Percentiles rank a stretch among this genome's conserved stretches.
Conservation (phyloP, 2,113 vertebrate genomes). For the Crotalus horridus region DNA sequence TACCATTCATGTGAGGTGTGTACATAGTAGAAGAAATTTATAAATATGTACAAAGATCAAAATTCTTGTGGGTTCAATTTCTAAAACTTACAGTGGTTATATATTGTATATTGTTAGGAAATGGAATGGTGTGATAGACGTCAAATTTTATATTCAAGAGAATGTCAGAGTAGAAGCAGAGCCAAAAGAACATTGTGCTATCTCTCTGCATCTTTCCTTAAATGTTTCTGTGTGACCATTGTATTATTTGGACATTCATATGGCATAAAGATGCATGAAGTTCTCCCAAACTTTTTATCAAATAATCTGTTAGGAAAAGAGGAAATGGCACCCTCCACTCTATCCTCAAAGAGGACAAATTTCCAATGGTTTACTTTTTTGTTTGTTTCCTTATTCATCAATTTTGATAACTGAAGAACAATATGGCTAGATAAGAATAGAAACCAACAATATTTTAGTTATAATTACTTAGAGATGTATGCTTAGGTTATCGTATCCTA, state of each 20-base stretch:
- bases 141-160: background rate
- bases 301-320: background rate
- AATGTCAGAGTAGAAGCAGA: background rate
- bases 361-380: background rate
- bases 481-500: background rate
- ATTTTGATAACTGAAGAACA: background rate
- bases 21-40: background rate
- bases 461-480: background rate
- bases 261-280: background rate
- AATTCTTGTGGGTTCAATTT: background rate
- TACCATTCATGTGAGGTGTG: background rate
- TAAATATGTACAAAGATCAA: background rate
- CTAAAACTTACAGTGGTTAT: background rate
- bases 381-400: background rate
- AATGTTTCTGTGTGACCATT: background rate
- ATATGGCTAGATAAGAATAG: background rate
- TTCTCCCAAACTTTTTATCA: background rate
- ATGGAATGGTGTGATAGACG: background rate
- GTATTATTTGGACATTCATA: background rate
- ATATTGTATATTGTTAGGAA: background rate
- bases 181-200: background rate
- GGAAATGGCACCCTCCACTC: background rate
- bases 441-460: background rate
- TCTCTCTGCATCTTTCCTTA: background rate
- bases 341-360: background rate